Conservation (phyloP, 2,113 vertebrate species). For the Oryzias woworae region DNA sequence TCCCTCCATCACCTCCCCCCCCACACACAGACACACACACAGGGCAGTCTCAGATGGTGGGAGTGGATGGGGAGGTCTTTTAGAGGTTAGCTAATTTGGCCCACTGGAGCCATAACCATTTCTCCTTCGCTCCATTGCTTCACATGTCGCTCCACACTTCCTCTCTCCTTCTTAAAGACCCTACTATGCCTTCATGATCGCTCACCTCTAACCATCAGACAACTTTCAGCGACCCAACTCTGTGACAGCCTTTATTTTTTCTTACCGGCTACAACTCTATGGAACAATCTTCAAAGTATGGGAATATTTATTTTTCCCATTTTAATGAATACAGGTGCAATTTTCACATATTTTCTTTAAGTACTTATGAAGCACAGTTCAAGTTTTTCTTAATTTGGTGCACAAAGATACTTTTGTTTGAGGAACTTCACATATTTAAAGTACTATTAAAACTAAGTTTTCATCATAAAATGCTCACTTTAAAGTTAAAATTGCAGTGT, state of each 20-base stretch:
- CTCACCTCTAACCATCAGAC: constrained; percentile 30
- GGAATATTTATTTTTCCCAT: not conserved
- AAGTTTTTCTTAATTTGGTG: no score
- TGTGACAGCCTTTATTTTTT: constrained; percentile 10
- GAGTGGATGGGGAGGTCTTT: constrained; percentile 32
- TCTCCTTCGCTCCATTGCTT: constrained; percentile 43
- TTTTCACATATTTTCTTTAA: not conserved
- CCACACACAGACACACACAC: constrained; percentile 1
- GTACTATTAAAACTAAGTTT: no score
- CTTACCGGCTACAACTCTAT: constrained; percentile 17
- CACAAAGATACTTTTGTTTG: no score
- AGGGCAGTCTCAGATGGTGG: constrained; percentile 13
- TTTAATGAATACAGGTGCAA: not conserved
- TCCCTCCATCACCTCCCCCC: not conserved
- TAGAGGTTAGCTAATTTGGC: constrained; percentile 65
- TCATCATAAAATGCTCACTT: no score
- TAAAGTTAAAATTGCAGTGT: no score
- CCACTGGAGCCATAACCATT: constrained; percentile 61
- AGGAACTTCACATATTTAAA: no score
- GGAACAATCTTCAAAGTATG: constrained; percentile 9
- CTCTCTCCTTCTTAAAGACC: constrained; percentile 25
- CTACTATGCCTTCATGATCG: not conserved
- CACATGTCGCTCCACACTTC: constrained; percentile 35
- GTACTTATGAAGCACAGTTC: not conserved
- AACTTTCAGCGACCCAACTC: constrained; percentile 44